A percentile compares a stretch with the other conserved stretches of the same genome.
Conservation (phyloP, 2,888 invertebrate genomes). For the Pristionchus maxplancki region DNA sequence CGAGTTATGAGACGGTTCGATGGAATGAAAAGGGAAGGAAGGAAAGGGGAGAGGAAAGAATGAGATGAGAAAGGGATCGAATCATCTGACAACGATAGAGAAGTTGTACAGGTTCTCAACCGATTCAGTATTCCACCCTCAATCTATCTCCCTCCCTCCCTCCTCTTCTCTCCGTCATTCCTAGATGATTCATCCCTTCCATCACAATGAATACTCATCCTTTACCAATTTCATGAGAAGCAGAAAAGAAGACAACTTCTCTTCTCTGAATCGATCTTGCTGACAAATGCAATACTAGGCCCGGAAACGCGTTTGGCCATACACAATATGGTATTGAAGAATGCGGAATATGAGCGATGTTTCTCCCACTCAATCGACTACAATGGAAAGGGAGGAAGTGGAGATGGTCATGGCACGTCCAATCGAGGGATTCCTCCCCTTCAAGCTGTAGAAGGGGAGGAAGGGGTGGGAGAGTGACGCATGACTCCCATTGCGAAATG, state of each 20-base stretch:
- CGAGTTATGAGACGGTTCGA: not conserved
- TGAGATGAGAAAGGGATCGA: conserved; percentile 10
- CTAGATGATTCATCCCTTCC: conserved; percentile 25
- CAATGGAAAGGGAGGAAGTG: not conserved
- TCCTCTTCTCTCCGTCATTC: not conserved
- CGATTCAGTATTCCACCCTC: conserved; percentile 9
- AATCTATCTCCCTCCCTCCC: not conserved
- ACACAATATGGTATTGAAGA: not conserved
- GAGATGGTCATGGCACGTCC: conserved; percentile 6
- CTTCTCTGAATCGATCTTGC: not conserved
- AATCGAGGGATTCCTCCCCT: not conserved
- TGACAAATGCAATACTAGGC: not conserved
- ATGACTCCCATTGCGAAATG: conserved; percentile 5
- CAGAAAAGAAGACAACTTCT: not conserved
- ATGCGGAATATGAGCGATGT: not conserved
- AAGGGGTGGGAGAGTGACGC: conserved; percentile 1
- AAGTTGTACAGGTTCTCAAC: not conserved
- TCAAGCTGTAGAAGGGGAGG: not conserved
- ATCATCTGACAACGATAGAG: not conserved
- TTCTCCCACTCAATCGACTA: not conserved
- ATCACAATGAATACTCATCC: conserved; percentile 33
- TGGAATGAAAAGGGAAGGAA: not conserved
- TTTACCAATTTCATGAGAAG: not conserved
- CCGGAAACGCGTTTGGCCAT: not conserved
- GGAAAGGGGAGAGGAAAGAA: not conserved